Percentiles rank a stretch among this genome's conserved stretches.
Conservation (phyloP, 2,888 invertebrate species). For the Nasonia oneida region DNA sequence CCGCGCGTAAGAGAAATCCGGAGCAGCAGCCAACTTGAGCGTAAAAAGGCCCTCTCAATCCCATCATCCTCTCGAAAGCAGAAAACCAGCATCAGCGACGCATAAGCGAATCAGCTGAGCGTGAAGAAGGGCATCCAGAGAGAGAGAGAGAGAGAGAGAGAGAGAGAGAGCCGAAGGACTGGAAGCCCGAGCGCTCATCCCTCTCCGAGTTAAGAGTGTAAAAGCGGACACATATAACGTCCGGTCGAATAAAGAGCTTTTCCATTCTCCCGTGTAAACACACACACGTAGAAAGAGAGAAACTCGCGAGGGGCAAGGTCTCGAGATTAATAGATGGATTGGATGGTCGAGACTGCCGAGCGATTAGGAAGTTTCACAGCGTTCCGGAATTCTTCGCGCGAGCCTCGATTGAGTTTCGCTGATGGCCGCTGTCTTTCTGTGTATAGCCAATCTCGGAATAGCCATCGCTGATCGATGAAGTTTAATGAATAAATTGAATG, state of each 20-base stretch:
- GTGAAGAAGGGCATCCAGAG: not conserved
- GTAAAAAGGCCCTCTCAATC: not conserved
- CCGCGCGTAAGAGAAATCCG: not conserved
- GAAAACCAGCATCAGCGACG: not conserved
- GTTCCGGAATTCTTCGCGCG: not conserved
- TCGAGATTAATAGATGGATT: conserved; percentile 28
- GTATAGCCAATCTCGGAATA: not conserved
- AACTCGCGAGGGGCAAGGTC: not conserved
- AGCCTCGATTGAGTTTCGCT: not conserved
- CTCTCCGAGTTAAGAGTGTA: not conserved
- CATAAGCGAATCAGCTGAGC: not conserved
- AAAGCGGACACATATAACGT: not conserved
- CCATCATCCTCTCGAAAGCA: not conserved
- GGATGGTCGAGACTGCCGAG: not conserved
- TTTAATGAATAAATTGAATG: not conserved
- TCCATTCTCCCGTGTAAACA: not conserved
- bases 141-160: no score
- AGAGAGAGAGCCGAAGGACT: not conserved
- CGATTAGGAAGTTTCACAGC: conserved; percentile 1
- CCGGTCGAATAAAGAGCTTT: not conserved
- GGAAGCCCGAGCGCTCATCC: not conserved
- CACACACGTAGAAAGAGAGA: not conserved
- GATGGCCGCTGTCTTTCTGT: not conserved
- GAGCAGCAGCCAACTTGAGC: not conserved
- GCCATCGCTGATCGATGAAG: not conserved